Evolutionary conservation across 1,140 invertebrate genomes (phyloP).

Genomic region (Reticulitermes speratus): DNA sequence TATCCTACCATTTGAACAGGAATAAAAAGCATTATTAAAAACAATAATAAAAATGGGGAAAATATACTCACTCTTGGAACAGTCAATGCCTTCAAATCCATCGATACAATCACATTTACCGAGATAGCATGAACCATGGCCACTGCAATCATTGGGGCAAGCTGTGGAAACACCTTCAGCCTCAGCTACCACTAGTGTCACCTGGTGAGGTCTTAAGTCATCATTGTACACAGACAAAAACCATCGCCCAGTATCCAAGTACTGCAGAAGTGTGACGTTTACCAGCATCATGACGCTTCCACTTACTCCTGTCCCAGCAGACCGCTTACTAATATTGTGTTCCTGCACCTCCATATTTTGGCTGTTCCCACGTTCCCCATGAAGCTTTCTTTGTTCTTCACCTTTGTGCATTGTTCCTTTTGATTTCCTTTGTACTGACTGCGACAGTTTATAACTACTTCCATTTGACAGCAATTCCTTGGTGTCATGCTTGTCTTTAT

Average conservation of each 20-base stretch:
- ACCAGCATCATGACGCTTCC: slow-evolving; percentile 62
- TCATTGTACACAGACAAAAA: slow-evolving; percentile 96
- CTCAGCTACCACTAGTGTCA: slow-evolving; percentile 77
- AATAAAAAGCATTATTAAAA: no score
- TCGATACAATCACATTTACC: slow-evolving; percentile 95
- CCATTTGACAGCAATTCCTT: neutral
- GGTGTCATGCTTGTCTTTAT: neutral
- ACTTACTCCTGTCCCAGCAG: slow-evolving; percentile 45
- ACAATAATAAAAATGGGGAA: no score
- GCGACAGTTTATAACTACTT: neutral
- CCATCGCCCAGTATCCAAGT: slow-evolving; percentile 90
- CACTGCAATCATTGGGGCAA: slow-evolving; percentile 92
- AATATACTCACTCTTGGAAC: slow-evolving; percentile 80
- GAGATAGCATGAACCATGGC: slow-evolving; percentile 90
- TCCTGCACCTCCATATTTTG: slow-evolving; percentile 45
- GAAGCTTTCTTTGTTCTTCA: neutral
- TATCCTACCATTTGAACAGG: no score
- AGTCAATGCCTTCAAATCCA: slow-evolving; percentile 88
- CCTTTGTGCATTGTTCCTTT: neutral
- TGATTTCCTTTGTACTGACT: neutral
- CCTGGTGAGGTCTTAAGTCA: slow-evolving; percentile 77
- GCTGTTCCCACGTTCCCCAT: neutral
- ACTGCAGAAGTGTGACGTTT: slow-evolving; percentile 82
- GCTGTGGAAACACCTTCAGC: slow-evolving; percentile 83
- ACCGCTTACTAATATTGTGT: slow-evolving; percentile 59